Conservation (phyloP, 2,888 invertebrate genomes). For the Rhingia campestris region DNA sequence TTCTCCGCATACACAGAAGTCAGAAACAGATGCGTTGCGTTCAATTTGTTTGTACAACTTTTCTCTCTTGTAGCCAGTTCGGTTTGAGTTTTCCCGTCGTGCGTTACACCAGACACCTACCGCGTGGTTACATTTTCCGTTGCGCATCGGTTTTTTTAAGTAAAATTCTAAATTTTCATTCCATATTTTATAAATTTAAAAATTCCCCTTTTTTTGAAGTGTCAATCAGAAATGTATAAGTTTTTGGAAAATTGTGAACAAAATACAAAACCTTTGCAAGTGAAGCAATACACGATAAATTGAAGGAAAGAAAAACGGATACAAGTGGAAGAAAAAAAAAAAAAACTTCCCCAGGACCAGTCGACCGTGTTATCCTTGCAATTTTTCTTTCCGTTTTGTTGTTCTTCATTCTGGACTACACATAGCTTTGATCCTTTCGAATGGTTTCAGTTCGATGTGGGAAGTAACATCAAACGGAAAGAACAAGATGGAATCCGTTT, state of each 20-base stretch:
- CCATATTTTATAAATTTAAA: not conserved
- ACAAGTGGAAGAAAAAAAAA: conserved; percentile 37
- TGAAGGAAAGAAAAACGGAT: conserved; percentile 20
- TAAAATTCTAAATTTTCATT: conserved; percentile 37
- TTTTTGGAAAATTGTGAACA: not conserved
- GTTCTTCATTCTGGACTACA: not conserved
- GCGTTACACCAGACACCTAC: conserved; percentile 65
- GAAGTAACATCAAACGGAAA: conserved; percentile 42
- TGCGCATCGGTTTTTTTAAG: conserved; percentile 73
- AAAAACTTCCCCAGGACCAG: conserved; percentile 54
- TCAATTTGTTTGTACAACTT: conserved; percentile 33
- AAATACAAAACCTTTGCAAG: conserved; percentile 42
- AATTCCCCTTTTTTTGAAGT: conserved; percentile 39
- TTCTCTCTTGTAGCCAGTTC: conserved; percentile 59
- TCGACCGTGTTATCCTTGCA: conserved; percentile 47
- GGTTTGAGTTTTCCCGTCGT: conserved; percentile 72
- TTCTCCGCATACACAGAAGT: conserved; percentile 3
- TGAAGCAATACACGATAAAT: conserved; percentile 5
- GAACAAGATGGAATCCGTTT: conserved; percentile 51
- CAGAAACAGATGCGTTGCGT: not conserved
- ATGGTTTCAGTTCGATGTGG: conserved; percentile 45
- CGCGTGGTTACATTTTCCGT: conserved; percentile 70
- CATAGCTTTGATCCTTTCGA: conserved; percentile 42
- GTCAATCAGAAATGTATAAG: conserved; percentile 22
- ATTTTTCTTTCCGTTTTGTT: conserved; percentile 42